Evolutionary conservation across 2,113 vertebrate genomes (phyloP).

Genomic region (Coturnix japonica): DNA sequence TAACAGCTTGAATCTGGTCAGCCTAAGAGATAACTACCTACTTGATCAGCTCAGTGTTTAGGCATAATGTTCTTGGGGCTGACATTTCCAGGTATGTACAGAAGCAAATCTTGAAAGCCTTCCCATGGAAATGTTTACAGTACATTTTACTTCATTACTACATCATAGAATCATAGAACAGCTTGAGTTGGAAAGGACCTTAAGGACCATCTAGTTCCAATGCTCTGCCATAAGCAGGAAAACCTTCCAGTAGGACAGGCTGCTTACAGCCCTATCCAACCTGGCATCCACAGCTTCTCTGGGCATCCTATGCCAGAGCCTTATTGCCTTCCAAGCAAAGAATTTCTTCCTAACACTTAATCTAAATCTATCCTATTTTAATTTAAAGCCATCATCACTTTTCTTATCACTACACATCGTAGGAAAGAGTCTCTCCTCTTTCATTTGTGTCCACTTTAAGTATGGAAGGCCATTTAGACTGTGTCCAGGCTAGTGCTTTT

Average conservation of each 20-base stretch:
- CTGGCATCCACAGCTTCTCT: background rate
- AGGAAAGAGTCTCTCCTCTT: background rate
- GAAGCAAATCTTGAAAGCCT: background rate
- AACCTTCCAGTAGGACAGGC: background rate
- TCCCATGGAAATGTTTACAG: background rate
- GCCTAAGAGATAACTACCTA: background rate
- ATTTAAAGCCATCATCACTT: background rate
- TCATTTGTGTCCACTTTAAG: background rate
- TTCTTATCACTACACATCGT: background rate
- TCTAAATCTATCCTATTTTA: background rate
- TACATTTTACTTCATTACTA: background rate
- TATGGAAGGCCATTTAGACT: background rate
- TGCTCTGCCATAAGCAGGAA: background rate
- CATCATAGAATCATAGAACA: too few relatives aligned
- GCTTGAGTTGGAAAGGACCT: background rate
- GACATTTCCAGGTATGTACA: background rate
- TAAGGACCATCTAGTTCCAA: background rate
- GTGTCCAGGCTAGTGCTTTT: background rate
- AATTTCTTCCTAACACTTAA: background rate
- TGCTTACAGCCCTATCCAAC: background rate
- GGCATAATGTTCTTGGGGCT: background rate
- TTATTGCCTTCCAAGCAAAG: background rate
- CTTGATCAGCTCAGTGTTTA: background rate
- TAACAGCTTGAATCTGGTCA: background rate
- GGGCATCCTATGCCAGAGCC: background rate